Base-by-base conservation (phyloP, 2,888 invertebrate genomes). In the Aleiodes testaceus region DNA sequence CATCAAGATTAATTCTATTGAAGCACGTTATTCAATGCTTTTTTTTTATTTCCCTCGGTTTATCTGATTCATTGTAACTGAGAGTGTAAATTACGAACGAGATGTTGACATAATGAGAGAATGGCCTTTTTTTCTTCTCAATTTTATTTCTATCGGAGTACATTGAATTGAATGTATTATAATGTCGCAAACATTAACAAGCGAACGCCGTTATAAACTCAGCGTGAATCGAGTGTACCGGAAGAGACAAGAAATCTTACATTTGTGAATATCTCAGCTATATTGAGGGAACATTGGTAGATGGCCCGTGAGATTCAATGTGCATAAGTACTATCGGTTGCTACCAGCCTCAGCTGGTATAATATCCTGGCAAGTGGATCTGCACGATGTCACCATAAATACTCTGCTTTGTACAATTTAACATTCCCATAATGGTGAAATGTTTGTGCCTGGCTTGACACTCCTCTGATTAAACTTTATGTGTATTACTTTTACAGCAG, bases 361-460 rank as follows among this genome's bases (percentile, higher is more conserved):
- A 59, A 59, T 59, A 59, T 59, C 59, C 36, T 36, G 47, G 47
- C 49, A 63, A 66, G 53, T 63, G 49, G 30, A 55, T 66, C 67
- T 73, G 69, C 53, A 69, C 66, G 49, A 69, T 69, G 70, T 72
- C 74, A 74, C 81, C 84, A 85, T 86, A 86, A 86, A 86, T 86
- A 86, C 84, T 80, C 73, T 81, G 82, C 79, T 73, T 79, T 81
- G 50, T 53, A 66, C 83, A 81, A 82, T 83, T 85, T 84, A 84
- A 80, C 77, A 79, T 83, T 59, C 81, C 83, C 82, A 82, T 85
- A 83, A 84, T 80, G 81, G 76, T 75, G 75, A 80, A 80, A 79
- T 80, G 81, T 82, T 79, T 77, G 76, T 77, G 79, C 80, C 81
- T 82, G 36, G 79, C 75, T 73, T 72, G 71, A 49, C 49, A 49